Evolutionary conservation across 2,888 invertebrate genomes (phyloP).

Genomic region (Gastrophysa polygoni): DNA sequence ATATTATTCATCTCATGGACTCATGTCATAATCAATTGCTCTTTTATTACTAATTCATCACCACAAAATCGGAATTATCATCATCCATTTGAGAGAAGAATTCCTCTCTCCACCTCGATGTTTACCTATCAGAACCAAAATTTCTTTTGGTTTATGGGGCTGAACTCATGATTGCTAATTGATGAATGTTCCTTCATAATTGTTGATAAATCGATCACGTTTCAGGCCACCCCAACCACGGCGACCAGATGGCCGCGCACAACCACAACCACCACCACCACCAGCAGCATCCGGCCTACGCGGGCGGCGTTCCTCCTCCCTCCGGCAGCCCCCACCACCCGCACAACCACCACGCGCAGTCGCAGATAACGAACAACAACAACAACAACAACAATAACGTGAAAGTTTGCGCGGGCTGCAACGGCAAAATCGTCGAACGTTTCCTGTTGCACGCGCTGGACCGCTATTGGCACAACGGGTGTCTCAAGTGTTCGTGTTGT

Average conservation of each 20-base stretch:
- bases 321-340: slow-evolving; percentile 58
- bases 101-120: too few relatives aligned
- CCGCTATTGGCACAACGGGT: slow-evolving; percentile 95
- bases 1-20: too few relatives aligned
- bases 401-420: slow-evolving; percentile 89
- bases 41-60: too few relatives aligned
- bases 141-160: too few relatives aligned
- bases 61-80: too few relatives aligned
- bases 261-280: slow-evolving; percentile 61
- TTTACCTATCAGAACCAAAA: too few relatives aligned
- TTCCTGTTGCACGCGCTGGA: slow-evolving; percentile 91
- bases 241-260: slow-evolving; percentile 57
- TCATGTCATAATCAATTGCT: too few relatives aligned
- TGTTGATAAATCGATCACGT: neutral
- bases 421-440: slow-evolving; percentile 89
- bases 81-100: too few relatives aligned
- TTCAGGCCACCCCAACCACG: slow-evolving; percentile 55
- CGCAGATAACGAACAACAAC: slow-evolving; percentile 61
- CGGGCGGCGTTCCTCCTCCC: slow-evolving; percentile 55
- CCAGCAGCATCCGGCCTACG: slow-evolving; percentile 58
- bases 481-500: slow-evolving; percentile 93
- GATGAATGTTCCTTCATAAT: too few relatives aligned
- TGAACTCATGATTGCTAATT: too few relatives aligned
- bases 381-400: slow-evolving; percentile 64
- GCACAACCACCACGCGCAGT: slow-evolving; percentile 67